Percentiles rank a stretch among this genome's conserved stretches.
phyloP scores from a whole-genome alignment of 2,113 vertebrate species.

The Scomber colias region DNA sequence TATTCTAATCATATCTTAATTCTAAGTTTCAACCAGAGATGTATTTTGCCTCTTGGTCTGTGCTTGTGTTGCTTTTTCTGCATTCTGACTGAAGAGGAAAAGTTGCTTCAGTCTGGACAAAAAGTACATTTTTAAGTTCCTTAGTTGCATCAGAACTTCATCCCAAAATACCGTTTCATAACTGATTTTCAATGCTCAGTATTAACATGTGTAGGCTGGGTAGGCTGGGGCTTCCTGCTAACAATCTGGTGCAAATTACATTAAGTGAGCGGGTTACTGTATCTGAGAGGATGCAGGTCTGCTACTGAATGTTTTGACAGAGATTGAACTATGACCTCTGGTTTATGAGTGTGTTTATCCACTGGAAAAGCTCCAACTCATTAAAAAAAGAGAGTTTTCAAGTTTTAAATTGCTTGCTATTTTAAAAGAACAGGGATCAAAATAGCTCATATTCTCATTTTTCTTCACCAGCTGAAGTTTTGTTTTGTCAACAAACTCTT shows the following conservation, averaged over 20 bases:
- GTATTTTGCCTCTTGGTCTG: neutral
- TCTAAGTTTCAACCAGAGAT: neutral
- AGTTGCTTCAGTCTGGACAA: neutral
- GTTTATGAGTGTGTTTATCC: constrained; percentile 10
- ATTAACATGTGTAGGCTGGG: neutral
- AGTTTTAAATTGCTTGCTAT: neutral
- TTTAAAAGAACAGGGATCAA: neutral
- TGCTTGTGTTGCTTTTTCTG: neutral
- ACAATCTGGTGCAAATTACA: neutral
- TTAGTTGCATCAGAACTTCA: neutral
- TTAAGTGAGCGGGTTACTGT: neutral
- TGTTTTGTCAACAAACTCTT: constrained; percentile 20
- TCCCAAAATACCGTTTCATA: neutral
- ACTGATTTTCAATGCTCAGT: neutral
- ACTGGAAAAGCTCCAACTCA: neutral
- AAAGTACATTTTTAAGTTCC: neutral
- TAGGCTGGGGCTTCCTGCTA: neutral
- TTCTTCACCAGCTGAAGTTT: neutral
- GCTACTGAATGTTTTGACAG: constrained; percentile 34
- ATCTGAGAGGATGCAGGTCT: neutral
- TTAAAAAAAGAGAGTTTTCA: neutral
- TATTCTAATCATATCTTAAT: neutral
- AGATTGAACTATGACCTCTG: neutral
- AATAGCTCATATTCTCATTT: neutral
- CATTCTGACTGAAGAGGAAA: neutral